phyloP scores from a whole-genome alignment of 2,797 vertebrate species.

The Cyclura pinguis region DNA sequence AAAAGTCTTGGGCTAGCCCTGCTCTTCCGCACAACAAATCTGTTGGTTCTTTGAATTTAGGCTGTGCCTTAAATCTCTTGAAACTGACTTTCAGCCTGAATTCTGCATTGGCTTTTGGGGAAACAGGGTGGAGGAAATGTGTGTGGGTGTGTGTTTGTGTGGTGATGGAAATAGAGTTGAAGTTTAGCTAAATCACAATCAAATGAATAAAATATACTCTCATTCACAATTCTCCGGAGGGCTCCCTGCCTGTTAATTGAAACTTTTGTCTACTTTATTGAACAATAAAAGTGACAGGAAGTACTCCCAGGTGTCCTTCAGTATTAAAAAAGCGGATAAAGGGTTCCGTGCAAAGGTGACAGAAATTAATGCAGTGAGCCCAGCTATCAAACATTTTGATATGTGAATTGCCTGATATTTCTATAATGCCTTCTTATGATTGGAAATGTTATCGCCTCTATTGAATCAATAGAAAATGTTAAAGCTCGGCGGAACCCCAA shows the following conservation, averaged over 20 bases:
- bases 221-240: slow-evolving; percentile 81
- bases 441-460: slow-evolving; percentile 85
- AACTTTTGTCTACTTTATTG: slow-evolving; percentile 86
- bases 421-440: slow-evolving; percentile 86
- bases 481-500: slow-evolving; percentile 83
- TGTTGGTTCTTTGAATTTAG: background rate
- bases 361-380: slow-evolving; percentile 83
- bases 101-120: background rate
- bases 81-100: background rate
- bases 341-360: slow-evolving; percentile 81
- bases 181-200: slow-evolving; percentile 63
- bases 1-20: background rate
- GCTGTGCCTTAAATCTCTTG: background rate
- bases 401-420: slow-evolving; percentile 87
- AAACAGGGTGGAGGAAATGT: background rate
- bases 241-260: slow-evolving; percentile 83
- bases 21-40: background rate
- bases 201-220: slow-evolving; percentile 82
- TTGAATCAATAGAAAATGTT: slow-evolving; percentile 87
- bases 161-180: slow-evolving; percentile 28
- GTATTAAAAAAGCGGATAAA: slow-evolving; percentile 83
- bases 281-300: slow-evolving; percentile 86
- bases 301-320: slow-evolving; percentile 83
- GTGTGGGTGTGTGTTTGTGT: no score
- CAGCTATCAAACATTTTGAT: slow-evolving; percentile 87